A percentile compares a stretch with the other conserved stretches of the same genome.
Evolutionary conservation across 2,888 invertebrate species (phyloP).

Genomic region (Melieria omissa): DNA sequence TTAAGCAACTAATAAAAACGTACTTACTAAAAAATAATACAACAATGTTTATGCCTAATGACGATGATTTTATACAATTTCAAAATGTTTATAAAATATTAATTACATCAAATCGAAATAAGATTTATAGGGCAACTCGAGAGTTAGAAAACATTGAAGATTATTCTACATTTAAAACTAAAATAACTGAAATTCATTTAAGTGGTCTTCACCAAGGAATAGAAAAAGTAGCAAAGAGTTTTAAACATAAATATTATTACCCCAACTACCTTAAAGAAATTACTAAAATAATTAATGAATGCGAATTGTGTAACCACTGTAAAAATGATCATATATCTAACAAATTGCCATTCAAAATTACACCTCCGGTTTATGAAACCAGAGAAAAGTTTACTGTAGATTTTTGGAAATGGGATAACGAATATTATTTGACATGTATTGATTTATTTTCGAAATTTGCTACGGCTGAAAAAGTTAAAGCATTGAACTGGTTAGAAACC

Average conservation of each 20-base stretch:
- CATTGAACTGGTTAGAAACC: conserved; percentile 32
- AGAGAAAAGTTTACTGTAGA: conserved; percentile 35
- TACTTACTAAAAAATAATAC: not conserved
- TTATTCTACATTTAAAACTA: conserved; percentile 24
- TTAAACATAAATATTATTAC: no score
- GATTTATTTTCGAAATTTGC: conserved; percentile 37
- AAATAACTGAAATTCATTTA: conserved; percentile 26
- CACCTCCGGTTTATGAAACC: conserved; percentile 26
- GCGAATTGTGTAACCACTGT: conserved; percentile 36
- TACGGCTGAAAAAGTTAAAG: conserved; percentile 32
- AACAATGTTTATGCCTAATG: conserved; percentile 4
- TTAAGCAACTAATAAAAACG: conserved; percentile 12
- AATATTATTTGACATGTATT: conserved; percentile 37
- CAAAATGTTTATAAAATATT: conserved; percentile 14
- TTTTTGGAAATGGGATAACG: conserved; percentile 37
- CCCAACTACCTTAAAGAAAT: no score
- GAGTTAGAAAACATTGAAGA: conserved; percentile 26
- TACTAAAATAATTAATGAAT: no score
- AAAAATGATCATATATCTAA: conserved; percentile 32
- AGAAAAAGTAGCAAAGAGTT: conserved; percentile 27
- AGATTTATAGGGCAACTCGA: conserved; percentile 19
- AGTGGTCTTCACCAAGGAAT: conserved; percentile 30
- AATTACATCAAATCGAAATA: conserved; percentile 4
- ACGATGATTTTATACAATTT: conserved; percentile 17
- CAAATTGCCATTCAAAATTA: conserved; percentile 34